Evolutionary conservation across 2,888 invertebrate genomes (phyloP).

Genomic region (Escarpia spicata): DNA sequence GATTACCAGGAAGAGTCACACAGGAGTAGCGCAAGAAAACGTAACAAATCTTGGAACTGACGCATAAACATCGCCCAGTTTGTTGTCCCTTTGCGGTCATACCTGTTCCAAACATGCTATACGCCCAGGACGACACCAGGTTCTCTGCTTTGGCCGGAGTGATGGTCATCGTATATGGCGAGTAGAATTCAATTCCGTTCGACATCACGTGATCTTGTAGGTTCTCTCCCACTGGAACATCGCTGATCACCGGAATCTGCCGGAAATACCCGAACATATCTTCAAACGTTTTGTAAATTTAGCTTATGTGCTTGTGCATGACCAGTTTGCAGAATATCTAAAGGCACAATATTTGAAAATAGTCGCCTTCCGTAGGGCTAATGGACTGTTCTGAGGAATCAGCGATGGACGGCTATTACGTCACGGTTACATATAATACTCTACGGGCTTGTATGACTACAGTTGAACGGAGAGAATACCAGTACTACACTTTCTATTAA

Average conservation of each 20-base stretch:
- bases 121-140: slow-evolving; percentile 43
- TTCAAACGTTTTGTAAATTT: too few species aligned
- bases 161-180: slow-evolving; percentile 45
- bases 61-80: neutral
- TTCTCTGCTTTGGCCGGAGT: slow-evolving; percentile 50
- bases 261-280: neutral
- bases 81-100: neutral
- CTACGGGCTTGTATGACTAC: too few species aligned
- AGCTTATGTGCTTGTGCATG: too few species aligned
- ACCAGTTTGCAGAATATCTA: too few species aligned
- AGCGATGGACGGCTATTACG: too few species aligned
- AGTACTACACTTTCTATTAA: too few species aligned
- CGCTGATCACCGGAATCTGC: slow-evolving; percentile 57
- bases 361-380: too few species aligned
- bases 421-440: too few species aligned
- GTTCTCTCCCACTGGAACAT: slow-evolving; percentile 61
- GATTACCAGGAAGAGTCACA: too few species aligned
- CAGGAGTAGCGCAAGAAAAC: too few species aligned
- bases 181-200: slow-evolving; percentile 49
- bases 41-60: neutral
- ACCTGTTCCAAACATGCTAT: slow-evolving; percentile 46
- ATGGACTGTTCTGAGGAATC: too few species aligned
- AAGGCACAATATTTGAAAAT: too few species aligned
- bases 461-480: neutral
- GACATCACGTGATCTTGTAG: slow-evolving; percentile 58